These are phyloP conservation scores for Gerris lacustris DNA, from an alignment of 2,888 invertebrate species.

Conservation along the genomic window DNA sequence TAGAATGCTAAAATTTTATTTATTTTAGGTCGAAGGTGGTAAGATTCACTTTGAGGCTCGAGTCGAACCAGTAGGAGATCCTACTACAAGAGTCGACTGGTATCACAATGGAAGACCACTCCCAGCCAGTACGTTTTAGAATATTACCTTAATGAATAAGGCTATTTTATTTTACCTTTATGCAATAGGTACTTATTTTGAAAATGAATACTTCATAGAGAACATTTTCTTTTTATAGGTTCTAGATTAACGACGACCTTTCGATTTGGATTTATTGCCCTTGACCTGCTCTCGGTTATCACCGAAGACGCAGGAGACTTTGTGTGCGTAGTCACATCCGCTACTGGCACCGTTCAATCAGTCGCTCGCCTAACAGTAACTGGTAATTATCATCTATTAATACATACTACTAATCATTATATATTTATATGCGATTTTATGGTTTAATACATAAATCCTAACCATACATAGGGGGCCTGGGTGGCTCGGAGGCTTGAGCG, in stretches of 20 bases:
- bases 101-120: conserved; percentile 81
- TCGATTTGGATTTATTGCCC: conserved; percentile 93
- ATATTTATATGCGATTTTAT: not conserved
- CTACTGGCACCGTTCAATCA: conserved; percentile 76
- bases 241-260: conserved; percentile 89
- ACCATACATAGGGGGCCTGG: no score
- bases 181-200: no score
- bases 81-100: conserved; percentile 93
- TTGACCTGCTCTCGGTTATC: conserved; percentile 78
- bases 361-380: conserved; percentile 68
- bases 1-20: not conserved
- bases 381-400: conserved; percentile 34
- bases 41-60: conserved; percentile 94
- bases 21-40: conserved; percentile 35
- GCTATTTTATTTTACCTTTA: not conserved
- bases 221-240: conserved; percentile 45
- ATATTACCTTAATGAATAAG: not conserved
- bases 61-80: conserved; percentile 93
- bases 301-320: conserved; percentile 82
- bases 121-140: conserved; percentile 64
- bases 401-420: not conserved
- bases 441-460: no score
- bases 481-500: no score
- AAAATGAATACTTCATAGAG: no score
- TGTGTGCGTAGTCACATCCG: conserved; percentile 74